These are phyloP conservation scores for Brenthis ino DNA, from an alignment of 2,888 invertebrate genomes.

Conservation along the genomic window DNA sequence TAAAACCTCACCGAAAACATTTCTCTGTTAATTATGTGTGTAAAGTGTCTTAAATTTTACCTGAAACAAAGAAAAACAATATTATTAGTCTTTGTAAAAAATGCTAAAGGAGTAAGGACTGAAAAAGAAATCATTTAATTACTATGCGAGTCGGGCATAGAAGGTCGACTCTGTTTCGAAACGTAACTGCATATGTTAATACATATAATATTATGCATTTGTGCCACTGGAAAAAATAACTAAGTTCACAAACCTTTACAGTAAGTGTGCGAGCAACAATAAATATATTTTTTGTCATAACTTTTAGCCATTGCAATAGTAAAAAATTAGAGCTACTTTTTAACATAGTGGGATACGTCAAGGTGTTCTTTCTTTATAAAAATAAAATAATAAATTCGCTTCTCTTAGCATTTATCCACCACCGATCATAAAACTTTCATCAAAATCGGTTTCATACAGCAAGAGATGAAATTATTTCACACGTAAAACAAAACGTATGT, in stretches of 20 bases:
- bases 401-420: no score
- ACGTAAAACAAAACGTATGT: no score
- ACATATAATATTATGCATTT: constrained; percentile 64
- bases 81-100: constrained; percentile 13
- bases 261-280: background rate
- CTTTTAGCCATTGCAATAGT: no score
- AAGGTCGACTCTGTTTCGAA: constrained; percentile 69
- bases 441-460: no score
- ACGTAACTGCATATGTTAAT: constrained; percentile 56
- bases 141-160: constrained; percentile 54
- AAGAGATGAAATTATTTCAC: no score
- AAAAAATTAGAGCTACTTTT: no score
- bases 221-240: constrained; percentile 61
- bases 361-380: no score
- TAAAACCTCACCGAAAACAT: constrained; percentile 64
- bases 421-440: no score
- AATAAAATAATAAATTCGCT: no score
- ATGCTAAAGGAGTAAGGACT: constrained; percentile 12
- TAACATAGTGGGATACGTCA: no score
- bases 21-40: constrained; percentile 47
- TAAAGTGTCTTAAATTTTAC: constrained; percentile 43
- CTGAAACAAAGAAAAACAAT: constrained; percentile 63
- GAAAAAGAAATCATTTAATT: constrained; percentile 52
- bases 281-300: no score
- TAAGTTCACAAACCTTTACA: constrained; percentile 2